Evolutionary conservation across 2,888 invertebrate genomes (phyloP), one percentile per base, ranked within the genome.

Genomic region (Fragum fragum): DNA sequence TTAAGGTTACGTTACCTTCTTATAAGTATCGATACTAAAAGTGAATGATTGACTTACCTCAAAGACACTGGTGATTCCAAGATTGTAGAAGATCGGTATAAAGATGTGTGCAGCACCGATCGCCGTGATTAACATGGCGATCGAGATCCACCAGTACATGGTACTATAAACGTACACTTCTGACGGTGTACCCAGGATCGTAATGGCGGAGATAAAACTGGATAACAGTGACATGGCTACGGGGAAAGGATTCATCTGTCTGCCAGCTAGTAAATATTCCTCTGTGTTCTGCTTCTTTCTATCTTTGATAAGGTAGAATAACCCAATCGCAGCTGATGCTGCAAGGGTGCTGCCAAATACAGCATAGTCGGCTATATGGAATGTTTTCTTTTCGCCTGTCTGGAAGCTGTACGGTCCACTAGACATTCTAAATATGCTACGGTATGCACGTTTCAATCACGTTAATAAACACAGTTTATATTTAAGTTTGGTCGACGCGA

Each of bases 171-270:
- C 78, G 74, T 93, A 93, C n/a, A 92, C 88, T 83, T 93, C 93
- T 0, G 91, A 88, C 18, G 93, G 92, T 0, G 89, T 91, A 0
- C 92, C 92, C 5, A 93, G 88, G 55, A 93, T 80, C 0, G 93
- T 92, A 47, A 93, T 92, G 59, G 93, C 93, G 9, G 92, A 92
- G 77, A 93, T 93, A 83, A 93, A 93, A 77, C 90, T 91, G 23
- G 93, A 92, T 21, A 93, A 79, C 23, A 93, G 73, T n/a, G 93
- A 93, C 81, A 93, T 82, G 0, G 92, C 80, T 14, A 93, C 92
- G 0, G 93, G 93, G 28, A 89, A 52, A 2, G 90, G 85, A 11
- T 85, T 79, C 91, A 93, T 92, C 18, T 86, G 78, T 6, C 92
- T 75, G 32, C 91, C 91, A 7, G 89, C 93, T 71, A 93, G 81